phyloP scores from a whole-genome alignment of 1,140 invertebrate species.

The Cydia amplana region DNA sequence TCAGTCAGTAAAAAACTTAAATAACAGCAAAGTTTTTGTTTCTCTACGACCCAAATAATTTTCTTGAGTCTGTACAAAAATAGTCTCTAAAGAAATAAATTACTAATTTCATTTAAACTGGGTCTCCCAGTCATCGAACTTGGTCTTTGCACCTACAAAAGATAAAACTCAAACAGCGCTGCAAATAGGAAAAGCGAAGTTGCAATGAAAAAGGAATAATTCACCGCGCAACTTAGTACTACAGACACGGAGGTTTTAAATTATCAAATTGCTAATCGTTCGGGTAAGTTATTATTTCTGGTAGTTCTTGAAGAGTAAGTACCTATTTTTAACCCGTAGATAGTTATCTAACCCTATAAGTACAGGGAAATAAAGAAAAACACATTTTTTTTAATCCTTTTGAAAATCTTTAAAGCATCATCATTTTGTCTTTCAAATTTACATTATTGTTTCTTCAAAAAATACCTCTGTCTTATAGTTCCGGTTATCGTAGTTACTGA shows the following conservation, averaged over 20 bases:
- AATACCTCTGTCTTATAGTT: too few relatives aligned
- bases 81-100: background rate
- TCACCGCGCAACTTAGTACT: slow-evolving; percentile 1
- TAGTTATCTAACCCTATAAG: too few relatives aligned
- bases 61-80: background rate
- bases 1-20: background rate
- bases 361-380: too few relatives aligned
- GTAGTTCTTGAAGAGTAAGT: too few relatives aligned
- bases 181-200: slow-evolving; percentile 11
- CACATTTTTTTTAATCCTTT: too few relatives aligned
- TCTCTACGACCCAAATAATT: background rate
- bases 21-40: background rate
- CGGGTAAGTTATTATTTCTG: background rate
- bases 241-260: background rate
- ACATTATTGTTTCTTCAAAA: too few relatives aligned
- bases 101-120: slow-evolving; percentile 9
- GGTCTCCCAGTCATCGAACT: slow-evolving; percentile 2
- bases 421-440: too few relatives aligned
- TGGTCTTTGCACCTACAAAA: slow-evolving; percentile 21
- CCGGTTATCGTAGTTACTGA: too few relatives aligned
- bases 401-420: too few relatives aligned
- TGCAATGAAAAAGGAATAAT: slow-evolving; percentile 26
- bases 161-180: slow-evolving; percentile 16
- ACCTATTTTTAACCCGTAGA: too few relatives aligned
- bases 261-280: background rate